Evolutionary conservation across 2,888 invertebrate species (phyloP).

Genomic region (Galerucella nymphaeae): DNA sequence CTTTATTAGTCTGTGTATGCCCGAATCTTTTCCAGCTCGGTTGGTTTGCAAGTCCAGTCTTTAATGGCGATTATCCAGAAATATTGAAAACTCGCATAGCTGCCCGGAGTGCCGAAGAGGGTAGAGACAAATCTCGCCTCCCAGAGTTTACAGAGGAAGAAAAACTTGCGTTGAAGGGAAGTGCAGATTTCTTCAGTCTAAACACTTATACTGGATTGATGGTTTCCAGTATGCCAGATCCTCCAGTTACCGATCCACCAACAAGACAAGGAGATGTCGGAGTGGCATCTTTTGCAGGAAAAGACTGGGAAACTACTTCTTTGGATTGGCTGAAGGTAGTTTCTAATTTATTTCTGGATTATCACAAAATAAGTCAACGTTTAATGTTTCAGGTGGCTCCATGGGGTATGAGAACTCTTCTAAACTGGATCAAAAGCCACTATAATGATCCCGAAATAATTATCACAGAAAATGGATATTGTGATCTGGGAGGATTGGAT

Average conservation of each 20-base stretch:
- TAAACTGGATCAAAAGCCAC: conserved; percentile 61
- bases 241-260: conserved; percentile 23
- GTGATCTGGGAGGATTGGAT: conserved; percentile 59
- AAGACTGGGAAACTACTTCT: conserved; percentile 43
- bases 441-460: conserved; percentile 67
- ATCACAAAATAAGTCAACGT: neutral
- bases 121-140: conserved; percentile 71
- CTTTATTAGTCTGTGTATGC: neutral
- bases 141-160: conserved; percentile 73
- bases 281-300: conserved; percentile 32
- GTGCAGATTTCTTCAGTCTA: conserved; percentile 79
- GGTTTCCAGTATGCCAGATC: conserved; percentile 54
- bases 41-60: conserved; percentile 69
- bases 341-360: neutral
- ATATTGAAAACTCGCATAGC: conserved; percentile 72
- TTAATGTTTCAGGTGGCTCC: conserved; percentile 65
- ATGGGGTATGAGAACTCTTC: conserved; percentile 68
- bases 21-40: conserved; percentile 43
- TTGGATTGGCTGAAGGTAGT: conserved; percentile 42
- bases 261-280: conserved; percentile 54
- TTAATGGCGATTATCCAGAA: conserved; percentile 75
- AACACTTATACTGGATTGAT: conserved; percentile 78
- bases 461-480: conserved; percentile 71
- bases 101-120: conserved; percentile 70
- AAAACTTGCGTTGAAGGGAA: conserved; percentile 69